A percentile compares a stretch with the other conserved stretches of the same genome.
Evolutionary conservation across 2,797 vertebrate genomes (phyloP).

Genomic region (Alauda arvensis): DNA sequence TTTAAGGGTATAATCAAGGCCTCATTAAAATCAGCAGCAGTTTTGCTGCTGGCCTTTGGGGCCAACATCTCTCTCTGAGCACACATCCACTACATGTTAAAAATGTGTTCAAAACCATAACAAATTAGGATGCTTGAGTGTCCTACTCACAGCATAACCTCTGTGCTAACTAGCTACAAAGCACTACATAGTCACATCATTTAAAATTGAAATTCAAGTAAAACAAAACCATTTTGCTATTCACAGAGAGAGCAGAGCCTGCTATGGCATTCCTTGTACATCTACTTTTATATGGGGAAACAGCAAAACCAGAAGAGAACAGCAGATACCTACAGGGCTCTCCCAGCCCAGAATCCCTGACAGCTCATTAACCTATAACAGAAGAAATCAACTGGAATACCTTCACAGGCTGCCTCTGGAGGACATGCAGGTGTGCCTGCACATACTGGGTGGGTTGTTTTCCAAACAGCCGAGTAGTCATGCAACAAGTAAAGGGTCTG

Average conservation of each 20-base stretch:
- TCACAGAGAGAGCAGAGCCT: neutral
- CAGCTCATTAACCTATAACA: neutral
- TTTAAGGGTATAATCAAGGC: neutral
- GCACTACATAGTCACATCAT: neutral
- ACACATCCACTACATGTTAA: neutral
- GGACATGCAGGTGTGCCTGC: neutral
- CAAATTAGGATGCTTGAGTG: neutral
- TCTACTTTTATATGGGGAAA: neutral
- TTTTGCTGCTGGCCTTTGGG: neutral
- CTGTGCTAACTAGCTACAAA: neutral
- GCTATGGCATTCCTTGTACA: neutral
- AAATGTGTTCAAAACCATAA: accelerated
- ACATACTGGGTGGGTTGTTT: accelerated
- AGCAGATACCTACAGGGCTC: neutral
- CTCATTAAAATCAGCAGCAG: neutral
- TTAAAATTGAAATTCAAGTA: neutral
- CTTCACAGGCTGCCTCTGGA: neutral
- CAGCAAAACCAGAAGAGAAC: neutral
- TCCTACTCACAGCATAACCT: neutral
- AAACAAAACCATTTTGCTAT: neutral
- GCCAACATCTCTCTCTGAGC: neutral
- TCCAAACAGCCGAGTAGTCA: accelerated
- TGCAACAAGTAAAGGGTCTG: neutral
- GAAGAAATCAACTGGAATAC: neutral
- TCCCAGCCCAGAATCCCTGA: neutral